A percentile compares a stretch with the other conserved stretches of the same genome.
Evolutionary conservation across 2,888 invertebrate genomes (phyloP).

Genomic region (Drosophila crucigera): DNA sequence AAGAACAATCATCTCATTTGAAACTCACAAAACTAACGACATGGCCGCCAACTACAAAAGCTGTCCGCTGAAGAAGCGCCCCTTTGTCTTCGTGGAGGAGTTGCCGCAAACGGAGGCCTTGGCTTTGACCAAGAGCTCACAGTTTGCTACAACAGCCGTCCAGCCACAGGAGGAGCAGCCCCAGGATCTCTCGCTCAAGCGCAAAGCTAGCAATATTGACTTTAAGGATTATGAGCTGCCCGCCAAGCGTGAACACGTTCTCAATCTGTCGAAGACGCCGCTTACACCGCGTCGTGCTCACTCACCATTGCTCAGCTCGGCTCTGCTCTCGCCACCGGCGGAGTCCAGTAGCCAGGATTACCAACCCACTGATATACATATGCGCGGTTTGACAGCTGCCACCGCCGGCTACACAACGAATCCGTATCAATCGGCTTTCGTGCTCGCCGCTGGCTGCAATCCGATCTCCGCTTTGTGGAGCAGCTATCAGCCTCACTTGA

Average conservation of each 20-base stretch:
- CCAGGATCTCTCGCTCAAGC: conserved; percentile 84
- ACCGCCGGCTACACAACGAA: conserved; percentile 76
- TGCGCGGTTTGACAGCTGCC: conserved; percentile 79
- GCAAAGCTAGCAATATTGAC: conserved; percentile 69
- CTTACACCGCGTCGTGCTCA: conserved; percentile 30
- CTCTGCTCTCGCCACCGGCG: conserved; percentile 75
- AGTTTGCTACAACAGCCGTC: conserved; percentile 19
- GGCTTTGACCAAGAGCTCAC: conserved; percentile 66
- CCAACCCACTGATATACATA: conserved; percentile 76
- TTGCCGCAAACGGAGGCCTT: conserved; percentile 71
- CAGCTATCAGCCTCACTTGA: conserved; percentile 70
- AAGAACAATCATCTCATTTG: not conserved
- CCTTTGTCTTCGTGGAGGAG: conserved; percentile 90
- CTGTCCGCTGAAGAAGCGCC: conserved; percentile 96
- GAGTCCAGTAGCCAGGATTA: conserved; percentile 61
- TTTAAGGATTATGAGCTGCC: conserved; percentile 68
- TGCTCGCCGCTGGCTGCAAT: conserved; percentile 80
- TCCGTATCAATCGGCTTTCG: conserved; percentile 80
- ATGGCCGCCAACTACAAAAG: conserved; percentile 90
- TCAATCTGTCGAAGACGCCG: conserved; percentile 79
- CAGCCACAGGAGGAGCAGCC: conserved; percentile 70
- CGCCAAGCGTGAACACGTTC: conserved; percentile 78
- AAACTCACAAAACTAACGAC: conserved; percentile 20
- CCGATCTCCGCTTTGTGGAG: conserved; percentile 81
- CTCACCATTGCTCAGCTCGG: conserved; percentile 55